phyloP scores from a whole-genome alignment of 1,140 invertebrate species.

The Eufriesea mexicana region DNA sequence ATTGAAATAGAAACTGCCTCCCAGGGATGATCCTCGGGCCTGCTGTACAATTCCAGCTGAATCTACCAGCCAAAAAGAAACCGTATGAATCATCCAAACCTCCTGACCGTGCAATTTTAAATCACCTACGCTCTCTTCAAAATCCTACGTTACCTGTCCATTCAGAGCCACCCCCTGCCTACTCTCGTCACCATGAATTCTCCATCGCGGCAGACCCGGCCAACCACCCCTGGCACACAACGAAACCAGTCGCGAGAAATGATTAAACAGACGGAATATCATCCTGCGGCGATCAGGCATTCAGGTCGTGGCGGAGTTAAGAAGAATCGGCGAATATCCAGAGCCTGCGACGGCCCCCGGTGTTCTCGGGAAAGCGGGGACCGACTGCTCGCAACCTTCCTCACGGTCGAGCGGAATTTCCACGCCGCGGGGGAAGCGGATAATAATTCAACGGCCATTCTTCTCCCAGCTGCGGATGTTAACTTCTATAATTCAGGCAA shows the following conservation, averaged over 20 bases:
- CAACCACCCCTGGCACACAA: background rate
- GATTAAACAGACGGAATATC: background rate
- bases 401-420: background rate
- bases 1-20: background rate
- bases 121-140: too few species aligned
- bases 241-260: background rate
- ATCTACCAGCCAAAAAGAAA: background rate
- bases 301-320: background rate
- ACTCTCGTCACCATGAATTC: background rate
- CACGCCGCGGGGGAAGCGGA: background rate
- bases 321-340: background rate
- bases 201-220: too few species aligned
- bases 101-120: slow-evolving; percentile 1
- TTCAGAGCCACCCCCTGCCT: too few species aligned
- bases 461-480: background rate
- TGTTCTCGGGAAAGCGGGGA: background rate
- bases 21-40: background rate
- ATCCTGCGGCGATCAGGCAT: background rate
- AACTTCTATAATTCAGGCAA: slow-evolving; percentile 33
- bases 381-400: background rate
- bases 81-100: background rate
- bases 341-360: background rate
- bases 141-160: background rate
- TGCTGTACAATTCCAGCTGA: background rate
- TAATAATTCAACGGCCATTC: slow-evolving; percentile 23